These are phyloP conservation scores for Syritta pipiens DNA, from an alignment of 2,888 invertebrate species.

Conservation along the genomic window DNA sequence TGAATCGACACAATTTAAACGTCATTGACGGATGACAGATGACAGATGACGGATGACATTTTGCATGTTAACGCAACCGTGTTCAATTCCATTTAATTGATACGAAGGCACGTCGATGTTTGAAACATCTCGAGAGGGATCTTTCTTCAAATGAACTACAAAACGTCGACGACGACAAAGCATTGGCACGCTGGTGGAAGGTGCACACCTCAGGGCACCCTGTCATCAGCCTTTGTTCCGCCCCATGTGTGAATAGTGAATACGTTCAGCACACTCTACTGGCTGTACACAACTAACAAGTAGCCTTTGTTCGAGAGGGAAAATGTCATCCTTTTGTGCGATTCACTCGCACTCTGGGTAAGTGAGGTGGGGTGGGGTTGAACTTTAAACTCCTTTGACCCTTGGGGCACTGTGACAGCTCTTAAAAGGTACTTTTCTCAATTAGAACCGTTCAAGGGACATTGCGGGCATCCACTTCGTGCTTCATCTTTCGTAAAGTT, in stretches of 20 bases:
- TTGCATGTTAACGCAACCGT: neutral
- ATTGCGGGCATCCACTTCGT: conserved; percentile 56
- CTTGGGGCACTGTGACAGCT: conserved; percentile 55
- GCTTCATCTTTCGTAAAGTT: conserved; percentile 38
- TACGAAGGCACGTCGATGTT: neutral
- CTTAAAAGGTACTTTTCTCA: conserved; percentile 62
- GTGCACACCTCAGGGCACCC: neutral
- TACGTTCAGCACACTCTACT: conserved; percentile 12
- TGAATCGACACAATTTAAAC: conserved; percentile 14
- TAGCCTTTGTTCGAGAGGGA: conserved; percentile 21
- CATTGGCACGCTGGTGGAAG: conserved; percentile 30
- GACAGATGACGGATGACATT: neutral
- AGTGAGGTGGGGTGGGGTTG: conserved; percentile 1
- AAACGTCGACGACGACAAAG: conserved; percentile 53
- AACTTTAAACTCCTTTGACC: conserved; percentile 48
- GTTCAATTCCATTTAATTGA: conserved; percentile 21
- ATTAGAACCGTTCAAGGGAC: conserved; percentile 60
- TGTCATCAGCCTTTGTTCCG: neutral
- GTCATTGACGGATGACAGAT: neutral
- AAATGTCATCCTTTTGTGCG: conserved; percentile 43
- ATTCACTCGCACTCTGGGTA: conserved; percentile 2
- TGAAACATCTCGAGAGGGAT: neutral
- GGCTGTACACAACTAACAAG: neutral
- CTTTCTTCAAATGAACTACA: conserved; percentile 19
- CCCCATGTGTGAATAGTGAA: conserved; percentile 17